Base-by-base conservation (phyloP, 1,140 invertebrate species). In the Ips nitidus region DNA sequence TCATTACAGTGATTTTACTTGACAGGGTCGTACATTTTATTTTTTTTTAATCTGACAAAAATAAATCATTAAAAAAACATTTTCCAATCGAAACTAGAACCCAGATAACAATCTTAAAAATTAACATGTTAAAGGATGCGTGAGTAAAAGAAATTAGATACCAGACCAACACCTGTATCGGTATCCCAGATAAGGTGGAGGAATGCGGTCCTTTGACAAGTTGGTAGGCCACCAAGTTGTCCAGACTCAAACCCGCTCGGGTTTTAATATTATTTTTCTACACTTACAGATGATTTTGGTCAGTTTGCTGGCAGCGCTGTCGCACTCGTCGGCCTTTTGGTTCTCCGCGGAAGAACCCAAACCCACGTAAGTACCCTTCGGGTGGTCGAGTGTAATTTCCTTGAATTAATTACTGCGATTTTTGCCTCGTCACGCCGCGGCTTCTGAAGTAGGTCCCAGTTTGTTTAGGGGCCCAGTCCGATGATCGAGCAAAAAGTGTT, bases 361-460 rank as follows among this genome's bases (percentile, higher is more conserved):
- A 53, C 66, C 42, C 6, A 61, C 70, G 70, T 71, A 71, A 71
- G 70, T 71, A n/a, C n/a, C n/a, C n/a, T n/a, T n/a, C n/a, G n/a
- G n/a, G n/a, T n/a, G n/a, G n/a, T n/a, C n/a, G n/a, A n/a, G n/a
- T n/a, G n/a, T n/a, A n/a, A n/a, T n/a, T n/a, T n/a, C n/a, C n/a
- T n/a, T n/a, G n/a, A n/a, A n/a, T n/a, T n/a, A n/a, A n/a, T n/a
- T n/a, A n/a, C n/a, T n/a, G n/a, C n/a, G n/a, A n/a, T n/a, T n/a
- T n/a, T n/a, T n/a, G n/a, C n/a, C n/a, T n/a, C n/a, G n/a, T n/a
- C n/a, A n/a, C n/a, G n/a, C n/a, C n/a, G n/a, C n/a, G n/a, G n/a
- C n/a, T n/a, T n/a, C n/a, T n/a, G n/a, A n/a, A n/a, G n/a, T n/a
- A n/a, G n/a, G n/a, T n/a, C n/a, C n/a, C n/a, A n/a, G n/a, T n/a